These are phyloP conservation scores for Littorina saxatilis DNA, from an alignment of 1,140 invertebrate species.

Conservation along the genomic window DNA sequence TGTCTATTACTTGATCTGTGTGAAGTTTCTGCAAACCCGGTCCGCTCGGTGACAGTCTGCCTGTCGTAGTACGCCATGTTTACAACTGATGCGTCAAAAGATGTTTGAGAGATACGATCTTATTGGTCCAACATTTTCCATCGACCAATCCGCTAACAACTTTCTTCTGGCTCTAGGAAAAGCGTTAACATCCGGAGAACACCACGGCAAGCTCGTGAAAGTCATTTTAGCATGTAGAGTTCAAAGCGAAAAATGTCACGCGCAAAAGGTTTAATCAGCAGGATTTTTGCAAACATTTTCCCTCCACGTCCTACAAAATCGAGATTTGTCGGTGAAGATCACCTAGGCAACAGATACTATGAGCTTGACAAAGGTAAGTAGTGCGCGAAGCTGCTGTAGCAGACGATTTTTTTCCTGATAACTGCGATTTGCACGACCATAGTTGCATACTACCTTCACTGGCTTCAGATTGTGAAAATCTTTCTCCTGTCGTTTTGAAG, in stretches of 20 bases:
- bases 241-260: slow-evolving; percentile 16
- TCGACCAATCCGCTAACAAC: neutral
- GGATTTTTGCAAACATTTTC: slow-evolving; percentile 2
- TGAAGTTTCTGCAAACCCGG: too few relatives aligned
- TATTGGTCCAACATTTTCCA: neutral
- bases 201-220: neutral
- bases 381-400: neutral
- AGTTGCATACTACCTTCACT: too few relatives aligned
- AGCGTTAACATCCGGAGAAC: neutral
- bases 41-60: too few relatives aligned
- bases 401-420: slow-evolving; percentile 5
- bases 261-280: neutral
- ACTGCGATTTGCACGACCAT: too few relatives aligned
- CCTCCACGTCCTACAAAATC: neutral
- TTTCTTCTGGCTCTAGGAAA: too few relatives aligned
- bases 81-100: too few relatives aligned
- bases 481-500: too few relatives aligned
- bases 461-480: too few relatives aligned
- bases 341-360: slow-evolving; percentile 29
- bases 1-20: too few relatives aligned
- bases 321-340: slow-evolving; percentile 31
- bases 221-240: neutral
- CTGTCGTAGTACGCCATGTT: too few relatives aligned
- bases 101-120: neutral
- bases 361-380: neutral